Percentiles rank a stretch among this genome's conserved stretches.
Evolutionary conservation across 2,888 invertebrate genomes (phyloP).

Genomic region (Hydrotaea cyrtoneurina): DNA sequence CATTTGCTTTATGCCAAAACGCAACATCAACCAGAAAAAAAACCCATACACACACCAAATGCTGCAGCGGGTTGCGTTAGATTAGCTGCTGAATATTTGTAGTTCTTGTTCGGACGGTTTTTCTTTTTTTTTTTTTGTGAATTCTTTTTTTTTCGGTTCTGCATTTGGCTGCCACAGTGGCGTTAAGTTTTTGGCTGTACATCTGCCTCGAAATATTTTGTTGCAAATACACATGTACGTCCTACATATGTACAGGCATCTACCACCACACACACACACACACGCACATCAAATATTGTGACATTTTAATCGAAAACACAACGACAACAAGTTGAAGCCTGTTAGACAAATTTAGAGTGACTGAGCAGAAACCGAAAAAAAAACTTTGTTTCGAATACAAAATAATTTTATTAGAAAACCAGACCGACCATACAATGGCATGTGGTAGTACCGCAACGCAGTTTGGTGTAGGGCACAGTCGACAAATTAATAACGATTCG

Average conservation of each 20-base stretch:
- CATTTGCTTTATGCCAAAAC: conserved; percentile 24
- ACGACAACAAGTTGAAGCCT: conserved; percentile 6
- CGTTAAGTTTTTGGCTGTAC: conserved; percentile 68
- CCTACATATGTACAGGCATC: too few species aligned
- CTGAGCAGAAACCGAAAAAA: too few species aligned
- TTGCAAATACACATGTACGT: conserved; percentile 1
- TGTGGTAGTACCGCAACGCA: neutral
- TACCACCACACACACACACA: neutral
- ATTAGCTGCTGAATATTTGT: conserved; percentile 63
- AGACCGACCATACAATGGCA: neutral
- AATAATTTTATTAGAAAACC: neutral
- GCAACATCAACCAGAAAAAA: conserved; percentile 5
- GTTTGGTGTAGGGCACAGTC: too few species aligned
- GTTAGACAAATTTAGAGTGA: conserved; percentile 31
- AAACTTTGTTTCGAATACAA: neutral
- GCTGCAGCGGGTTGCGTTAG: conserved; percentile 63
- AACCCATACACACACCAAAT: conserved; percentile 30
- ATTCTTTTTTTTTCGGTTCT: conserved; percentile 10
- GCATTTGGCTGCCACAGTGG: conserved; percentile 66
- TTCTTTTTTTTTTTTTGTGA: neutral
- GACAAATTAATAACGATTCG: too few species aligned
- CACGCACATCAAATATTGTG: neutral
- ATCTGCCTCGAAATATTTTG: conserved; percentile 62
- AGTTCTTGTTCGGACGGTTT: conserved; percentile 22
- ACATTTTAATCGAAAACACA: conserved; percentile 30